Evolutionary conservation across 2,113 vertebrate species (phyloP).

Genomic region (Bucco capensis): DNA sequence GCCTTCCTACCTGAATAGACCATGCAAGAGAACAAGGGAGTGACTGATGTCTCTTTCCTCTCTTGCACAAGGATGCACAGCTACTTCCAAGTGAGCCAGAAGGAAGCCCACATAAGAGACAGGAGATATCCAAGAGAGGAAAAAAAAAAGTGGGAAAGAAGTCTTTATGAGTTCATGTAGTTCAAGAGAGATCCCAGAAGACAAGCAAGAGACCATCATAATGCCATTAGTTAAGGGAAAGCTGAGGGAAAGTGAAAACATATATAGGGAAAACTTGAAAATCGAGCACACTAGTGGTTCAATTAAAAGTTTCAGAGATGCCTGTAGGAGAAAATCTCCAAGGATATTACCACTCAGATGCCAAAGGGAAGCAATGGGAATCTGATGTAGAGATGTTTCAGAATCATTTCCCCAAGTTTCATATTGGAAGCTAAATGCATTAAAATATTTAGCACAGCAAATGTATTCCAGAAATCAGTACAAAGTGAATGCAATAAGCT

Average conservation of each 20-base stretch:
- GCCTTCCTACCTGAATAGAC: neutral
- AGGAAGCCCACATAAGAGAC: neutral
- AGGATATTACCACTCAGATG: neutral
- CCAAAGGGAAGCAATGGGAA: neutral
- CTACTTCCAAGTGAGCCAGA: neutral
- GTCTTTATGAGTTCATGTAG: neutral
- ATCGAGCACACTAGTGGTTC: neutral
- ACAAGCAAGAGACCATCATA: neutral
- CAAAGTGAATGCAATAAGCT: neutral
- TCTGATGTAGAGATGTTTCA: neutral
- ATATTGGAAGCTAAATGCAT: neutral
- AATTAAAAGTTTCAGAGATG: slow-evolving; percentile 27
- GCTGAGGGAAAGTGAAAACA: neutral
- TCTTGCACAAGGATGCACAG: neutral
- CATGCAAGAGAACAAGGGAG: neutral
- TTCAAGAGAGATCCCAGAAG: neutral
- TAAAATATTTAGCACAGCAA: slow-evolving; percentile 11
- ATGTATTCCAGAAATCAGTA: neutral
- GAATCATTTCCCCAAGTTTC: neutral
- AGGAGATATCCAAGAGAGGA: neutral
- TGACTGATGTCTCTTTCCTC: neutral
- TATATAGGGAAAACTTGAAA: neutral
- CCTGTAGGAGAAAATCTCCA: slow-evolving; percentile 15
- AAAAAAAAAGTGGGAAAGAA: neutral
- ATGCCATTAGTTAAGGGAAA: slow-evolving; percentile 7